Evolutionary conservation across 2,113 vertebrate species (phyloP), one percentile per base, ranked within the genome.

Genomic region (Tachysurus fulvidraco): DNA sequence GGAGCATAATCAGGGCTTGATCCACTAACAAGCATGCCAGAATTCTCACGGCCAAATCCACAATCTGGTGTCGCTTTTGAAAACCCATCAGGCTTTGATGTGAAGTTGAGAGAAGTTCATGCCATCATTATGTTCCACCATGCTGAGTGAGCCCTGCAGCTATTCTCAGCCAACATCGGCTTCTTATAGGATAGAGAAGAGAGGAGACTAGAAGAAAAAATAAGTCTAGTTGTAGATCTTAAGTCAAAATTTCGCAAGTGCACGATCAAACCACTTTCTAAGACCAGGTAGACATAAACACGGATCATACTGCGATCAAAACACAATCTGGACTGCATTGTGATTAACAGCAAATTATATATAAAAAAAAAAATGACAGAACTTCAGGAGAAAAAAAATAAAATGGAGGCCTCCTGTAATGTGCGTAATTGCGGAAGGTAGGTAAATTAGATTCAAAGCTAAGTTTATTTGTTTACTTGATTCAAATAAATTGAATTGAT

Each of bases 101-200:
- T 69, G 67, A 60, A 81, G 50, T 78, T 73, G 78, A 73, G 64
- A 86, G 52, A 55, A 71, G 78, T 81, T 86, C 65, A 81, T 23
- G 52, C 30, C 78, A 73, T 86, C 85, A 81, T 81, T 81, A 60
- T 71, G 46, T 59, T 73, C 14, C 78, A 50, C 85, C 85, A 80
- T 71, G 85, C 85, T 86, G 78, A n/a, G 78, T n/a, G 16, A 81
- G 64, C 54, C 85, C 85, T 81, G 85, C 78, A 57, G 85, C 65
- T 54, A 25, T 86, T 65, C 52, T 59, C 52, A 55, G 65, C 83
- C 83, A 46, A 59, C 52, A 4, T 59, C 50, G 11, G 44, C 4
- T 64, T 67, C 81, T 67, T 52, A 67, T 21, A 83, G n/a, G 46
- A 30, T 30, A 5, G 81, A 52, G 25, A 30, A 30, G 25, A 67